Evolutionary conservation across 2,888 invertebrate species (phyloP).

Genomic region (Calliphora vomitoria): DNA sequence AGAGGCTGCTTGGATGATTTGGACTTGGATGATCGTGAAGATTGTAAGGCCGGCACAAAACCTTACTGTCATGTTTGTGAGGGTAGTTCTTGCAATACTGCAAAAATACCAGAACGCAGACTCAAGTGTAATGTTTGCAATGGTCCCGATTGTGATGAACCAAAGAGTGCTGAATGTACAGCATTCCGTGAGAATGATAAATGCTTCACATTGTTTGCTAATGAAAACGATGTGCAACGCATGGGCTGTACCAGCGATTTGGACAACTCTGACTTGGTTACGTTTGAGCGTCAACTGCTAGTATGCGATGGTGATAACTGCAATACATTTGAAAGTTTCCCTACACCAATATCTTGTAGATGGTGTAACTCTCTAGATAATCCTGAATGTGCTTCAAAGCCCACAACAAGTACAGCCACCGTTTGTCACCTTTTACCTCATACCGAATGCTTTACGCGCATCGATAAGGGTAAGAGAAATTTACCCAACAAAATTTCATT

Average conservation of each 20-base stretch:
- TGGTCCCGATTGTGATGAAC: slow-evolving; percentile 73
- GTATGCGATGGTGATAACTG: slow-evolving; percentile 79
- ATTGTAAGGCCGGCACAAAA: slow-evolving; percentile 76
- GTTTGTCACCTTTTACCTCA: slow-evolving; percentile 76
- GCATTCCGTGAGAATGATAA: slow-evolving; percentile 78
- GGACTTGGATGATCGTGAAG: slow-evolving; percentile 77
- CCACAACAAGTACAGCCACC: rapidly evolving
- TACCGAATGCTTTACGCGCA: slow-evolving; percentile 76
- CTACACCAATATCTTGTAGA: slow-evolving; percentile 69
- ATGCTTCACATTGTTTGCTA: slow-evolving; percentile 79
- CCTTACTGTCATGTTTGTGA: slow-evolving; percentile 77
- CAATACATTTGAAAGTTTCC: slow-evolving; percentile 77
- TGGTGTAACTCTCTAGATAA: slow-evolving; percentile 77
- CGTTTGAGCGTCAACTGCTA: slow-evolving; percentile 76
- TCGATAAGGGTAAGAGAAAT: slow-evolving; percentile 75
- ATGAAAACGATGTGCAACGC: slow-evolving; percentile 68
- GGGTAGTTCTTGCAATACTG: slow-evolving; percentile 77
- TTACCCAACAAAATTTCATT: no score
- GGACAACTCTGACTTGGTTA: slow-evolving; percentile 67
- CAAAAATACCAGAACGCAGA: slow-evolving; percentile 75
- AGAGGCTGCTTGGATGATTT: slow-evolving; percentile 81
- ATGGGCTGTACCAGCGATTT: slow-evolving; percentile 81
- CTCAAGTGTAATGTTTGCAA: slow-evolving; percentile 78
- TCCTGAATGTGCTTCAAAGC: slow-evolving; percentile 75
- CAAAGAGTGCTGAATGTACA: slow-evolving; percentile 74